Base-by-base conservation (phyloP, 2,113 vertebrate genomes). In the Rhinolophus ferrumequinum region DNA sequence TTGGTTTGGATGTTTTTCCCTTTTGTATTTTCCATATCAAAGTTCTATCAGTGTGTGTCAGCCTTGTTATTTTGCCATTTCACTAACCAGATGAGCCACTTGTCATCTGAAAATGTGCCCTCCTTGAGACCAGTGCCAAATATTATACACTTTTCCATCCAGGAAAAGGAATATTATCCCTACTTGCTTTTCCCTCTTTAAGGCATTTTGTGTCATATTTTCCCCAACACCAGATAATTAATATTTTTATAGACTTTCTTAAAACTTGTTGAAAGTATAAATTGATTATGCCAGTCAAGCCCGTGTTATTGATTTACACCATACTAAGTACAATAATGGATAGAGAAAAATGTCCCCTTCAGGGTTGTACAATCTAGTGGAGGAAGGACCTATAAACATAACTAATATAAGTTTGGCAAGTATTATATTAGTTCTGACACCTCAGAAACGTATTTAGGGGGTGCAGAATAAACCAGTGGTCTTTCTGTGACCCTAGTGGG, bases 191-290 rank as follows among this genome's bases (percentile, higher is more conserved):
- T 76, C 28, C n/a, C 18, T 26, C 54, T 82, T 44, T 70, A 58
- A 92, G 47, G n/a, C 75, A 80, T 73, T 26, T 60, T 62, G 19
- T 28, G 28, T 41, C 44, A 35, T 35, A 22, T 41, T 88, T 82
- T 69, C 76, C 72, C 38, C 10, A 1, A 52, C 10, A 35, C 47
- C 28, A 70, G 33, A 83, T 47, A 76, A 84, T 90, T 60, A 33
- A 62, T 54, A 28, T 44, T 77, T 67, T 72, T n/a, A 75, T 10
- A 72, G 60, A 19, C 38, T 77, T 92, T 50, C 79, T 62, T 41
- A 66, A 84, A 92, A 88, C 75, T 80, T 84, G 89, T 11, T 82
- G 72, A 13, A 75, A 90, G 47, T 70, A 72, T 44, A 69, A 69
- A 54, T 41, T 87, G 76, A 54, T 16, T 12, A 69, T 50, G 52